Evolutionary conservation across 2,113 vertebrate genomes (phyloP).

Genomic region (Rhinolophus ferrumequinum): DNA sequence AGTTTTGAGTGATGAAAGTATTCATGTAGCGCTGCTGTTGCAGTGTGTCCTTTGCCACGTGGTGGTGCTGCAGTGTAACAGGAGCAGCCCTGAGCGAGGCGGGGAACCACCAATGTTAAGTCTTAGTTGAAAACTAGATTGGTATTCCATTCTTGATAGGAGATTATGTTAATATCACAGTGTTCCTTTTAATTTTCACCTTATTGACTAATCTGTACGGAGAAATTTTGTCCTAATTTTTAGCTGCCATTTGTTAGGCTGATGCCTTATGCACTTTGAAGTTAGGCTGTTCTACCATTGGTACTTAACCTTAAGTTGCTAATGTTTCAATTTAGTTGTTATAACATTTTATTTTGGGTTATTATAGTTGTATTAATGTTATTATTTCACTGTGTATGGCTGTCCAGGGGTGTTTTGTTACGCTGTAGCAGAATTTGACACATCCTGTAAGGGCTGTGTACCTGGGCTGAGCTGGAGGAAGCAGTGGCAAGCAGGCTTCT

Average conservation of each 20-base stretch:
- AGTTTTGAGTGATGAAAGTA: background rate
- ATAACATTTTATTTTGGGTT: background rate
- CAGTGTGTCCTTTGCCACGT: slow-evolving; percentile 42
- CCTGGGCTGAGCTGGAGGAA: background rate
- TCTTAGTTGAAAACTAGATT: background rate
- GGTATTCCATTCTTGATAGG: background rate
- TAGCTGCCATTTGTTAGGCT: background rate
- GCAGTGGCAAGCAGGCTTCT: background rate
- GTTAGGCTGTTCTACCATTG: background rate
- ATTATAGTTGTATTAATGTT: background rate
- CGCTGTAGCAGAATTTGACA: background rate
- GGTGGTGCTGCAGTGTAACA: slow-evolving; percentile 34
- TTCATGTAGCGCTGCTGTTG: background rate
- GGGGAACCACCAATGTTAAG: background rate
- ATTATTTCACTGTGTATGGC: background rate
- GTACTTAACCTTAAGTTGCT: background rate
- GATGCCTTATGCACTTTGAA: background rate
- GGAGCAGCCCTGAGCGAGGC: background rate
- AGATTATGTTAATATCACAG: background rate
- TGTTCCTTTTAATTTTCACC: slow-evolving; percentile 29
- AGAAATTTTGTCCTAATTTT: background rate
- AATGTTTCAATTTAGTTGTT: slow-evolving; percentile 19
- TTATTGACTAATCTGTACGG: background rate
- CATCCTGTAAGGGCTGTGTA: background rate
- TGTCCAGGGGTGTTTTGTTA: background rate